Evolutionary conservation across 2,888 invertebrate species (phyloP).

Genomic region (Drosophila flavopinicola): DNA sequence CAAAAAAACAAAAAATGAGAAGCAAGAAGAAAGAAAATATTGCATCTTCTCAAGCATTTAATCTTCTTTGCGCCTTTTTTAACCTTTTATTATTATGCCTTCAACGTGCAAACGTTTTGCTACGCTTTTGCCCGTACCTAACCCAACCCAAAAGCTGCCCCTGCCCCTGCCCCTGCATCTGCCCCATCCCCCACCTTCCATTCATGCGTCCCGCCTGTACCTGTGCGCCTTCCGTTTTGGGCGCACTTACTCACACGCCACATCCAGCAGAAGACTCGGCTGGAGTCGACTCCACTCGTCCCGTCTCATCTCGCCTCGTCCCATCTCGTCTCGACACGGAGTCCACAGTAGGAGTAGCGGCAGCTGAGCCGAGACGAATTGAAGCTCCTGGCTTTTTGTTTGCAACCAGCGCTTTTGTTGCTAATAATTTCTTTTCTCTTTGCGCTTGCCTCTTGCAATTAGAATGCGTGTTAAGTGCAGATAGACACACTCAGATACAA

Average conservation of each 20-base stretch:
- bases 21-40: constrained; percentile 70
- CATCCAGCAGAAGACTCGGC: constrained; percentile 24
- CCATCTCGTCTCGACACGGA: not conserved
- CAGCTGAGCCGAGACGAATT: constrained; percentile 52
- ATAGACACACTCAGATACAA: constrained; percentile 41
- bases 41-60: constrained; percentile 81
- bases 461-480: constrained; percentile 84
- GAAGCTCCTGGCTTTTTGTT: constrained; percentile 56
- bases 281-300: constrained; percentile 14
- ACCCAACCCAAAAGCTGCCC: not conserved
- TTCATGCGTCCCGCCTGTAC: constrained; percentile 39
- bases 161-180: not conserved
- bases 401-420: constrained; percentile 70
- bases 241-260: constrained; percentile 79
- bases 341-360: constrained; percentile 24
- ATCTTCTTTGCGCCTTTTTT: constrained; percentile 81
- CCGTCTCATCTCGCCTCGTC: too few species aligned
- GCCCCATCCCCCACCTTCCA: constrained; percentile 7
- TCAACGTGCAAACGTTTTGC: constrained; percentile 80
- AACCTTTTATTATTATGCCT: constrained; percentile 81
- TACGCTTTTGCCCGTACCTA: constrained; percentile 65
- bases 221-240: constrained; percentile 69
- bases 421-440: constrained; percentile 78
- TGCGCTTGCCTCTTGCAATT: constrained; percentile 74
- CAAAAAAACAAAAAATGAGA: constrained; percentile 13